A percentile compares a stretch with the other conserved stretches of the same genome.
These are phyloP conservation scores for Malurus alboscapulatus DNA, from an alignment of 2,113 vertebrate genomes.

Conservation along the genomic window DNA sequence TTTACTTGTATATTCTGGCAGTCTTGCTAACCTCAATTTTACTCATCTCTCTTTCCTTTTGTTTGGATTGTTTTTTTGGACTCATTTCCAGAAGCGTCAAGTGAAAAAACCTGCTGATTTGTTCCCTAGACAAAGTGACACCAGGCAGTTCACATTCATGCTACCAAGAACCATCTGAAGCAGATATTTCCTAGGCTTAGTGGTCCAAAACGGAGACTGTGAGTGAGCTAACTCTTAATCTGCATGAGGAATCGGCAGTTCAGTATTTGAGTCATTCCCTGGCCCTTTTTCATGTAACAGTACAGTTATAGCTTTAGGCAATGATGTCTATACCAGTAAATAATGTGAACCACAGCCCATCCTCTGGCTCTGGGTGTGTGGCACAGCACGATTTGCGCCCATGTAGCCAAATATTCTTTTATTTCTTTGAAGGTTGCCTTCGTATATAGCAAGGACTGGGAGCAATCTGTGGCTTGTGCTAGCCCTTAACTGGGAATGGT, in stretches of 20 bases:
- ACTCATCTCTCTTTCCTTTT: not conserved
- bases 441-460: not conserved
- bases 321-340: constrained; percentile 21
- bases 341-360: not conserved
- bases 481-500: not conserved
- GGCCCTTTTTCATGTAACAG: constrained; percentile 16
- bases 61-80: not conserved
- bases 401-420: not conserved
- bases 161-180: not conserved
- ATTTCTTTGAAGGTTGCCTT: not conserved
- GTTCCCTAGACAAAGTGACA: not conserved
- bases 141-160: not conserved
- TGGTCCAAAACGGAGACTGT: not conserved
- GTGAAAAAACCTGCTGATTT: not conserved
- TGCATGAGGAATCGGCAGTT: constrained; percentile 27
- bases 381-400: not conserved
- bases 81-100: not conserved
- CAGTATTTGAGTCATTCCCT: constrained; percentile 32
- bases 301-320: constrained; percentile 37
- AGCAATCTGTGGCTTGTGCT: not conserved
- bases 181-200: not conserved
- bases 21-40: not conserved
- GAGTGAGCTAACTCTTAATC: constrained; percentile 28
- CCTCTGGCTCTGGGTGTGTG: not conserved
- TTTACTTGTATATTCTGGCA: not conserved